Percentiles rank a stretch among this genome's conserved stretches.
These are phyloP conservation scores for Meda fulgida DNA, from an alignment of 2,797 vertebrate genomes.

Conservation along the genomic window DNA sequence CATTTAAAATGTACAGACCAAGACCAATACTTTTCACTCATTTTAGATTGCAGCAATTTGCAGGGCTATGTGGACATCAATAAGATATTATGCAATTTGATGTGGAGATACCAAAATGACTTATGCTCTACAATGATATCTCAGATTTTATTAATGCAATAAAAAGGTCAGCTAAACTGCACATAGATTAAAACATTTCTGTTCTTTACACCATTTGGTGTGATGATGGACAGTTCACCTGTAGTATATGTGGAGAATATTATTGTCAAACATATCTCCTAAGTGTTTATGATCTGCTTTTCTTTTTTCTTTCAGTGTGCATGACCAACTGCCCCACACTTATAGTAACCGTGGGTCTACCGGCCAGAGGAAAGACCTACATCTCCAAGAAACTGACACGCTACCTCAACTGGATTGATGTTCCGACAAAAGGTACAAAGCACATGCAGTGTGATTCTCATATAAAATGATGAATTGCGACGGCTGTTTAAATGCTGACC, in stretches of 20 bases:
- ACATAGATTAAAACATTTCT: not conserved
- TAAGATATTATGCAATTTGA: slow-evolving; percentile 11
- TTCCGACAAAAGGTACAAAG: slow-evolving; percentile 90
- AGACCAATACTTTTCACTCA: not conserved
- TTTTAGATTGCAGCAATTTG: slow-evolving; percentile 21
- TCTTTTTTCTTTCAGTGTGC: slow-evolving; percentile 82
- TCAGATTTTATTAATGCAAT: slow-evolving; percentile 8
- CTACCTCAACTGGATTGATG: slow-evolving; percentile 98
- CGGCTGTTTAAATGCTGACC: not conserved
- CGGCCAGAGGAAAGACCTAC: slow-evolving; percentile 96
- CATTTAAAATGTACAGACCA: not conserved
- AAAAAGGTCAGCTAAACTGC: not conserved
- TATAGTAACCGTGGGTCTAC: slow-evolving; percentile 97
- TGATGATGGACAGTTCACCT: not conserved
- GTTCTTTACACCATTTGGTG: not conserved
- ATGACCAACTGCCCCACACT: slow-evolving; percentile 98
- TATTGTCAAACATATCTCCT: not conserved
- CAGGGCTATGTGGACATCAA: not conserved
- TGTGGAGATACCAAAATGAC: slow-evolving; percentile 40
- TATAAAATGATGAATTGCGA: not conserved
- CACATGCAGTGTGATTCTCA: not conserved
- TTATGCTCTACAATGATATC: slow-evolving; percentile 53
- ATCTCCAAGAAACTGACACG: slow-evolving; percentile 99
- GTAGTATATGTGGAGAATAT: not conserved
- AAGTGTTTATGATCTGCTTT: not conserved